phyloP scores from a whole-genome alignment of 2,888 invertebrate genomes.

The Ceriagrion tenellum region DNA sequence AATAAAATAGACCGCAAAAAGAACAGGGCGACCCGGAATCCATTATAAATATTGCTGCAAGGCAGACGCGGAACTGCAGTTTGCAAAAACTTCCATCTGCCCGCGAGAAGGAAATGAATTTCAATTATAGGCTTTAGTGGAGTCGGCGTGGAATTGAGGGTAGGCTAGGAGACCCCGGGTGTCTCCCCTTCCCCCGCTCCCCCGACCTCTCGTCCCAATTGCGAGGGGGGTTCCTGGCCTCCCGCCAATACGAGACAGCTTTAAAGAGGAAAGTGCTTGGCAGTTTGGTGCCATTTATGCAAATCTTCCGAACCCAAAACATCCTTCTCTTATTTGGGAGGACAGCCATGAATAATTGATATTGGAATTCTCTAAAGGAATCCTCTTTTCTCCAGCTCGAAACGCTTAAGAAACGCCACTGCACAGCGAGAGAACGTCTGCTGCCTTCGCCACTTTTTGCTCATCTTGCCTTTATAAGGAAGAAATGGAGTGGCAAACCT shows the following conservation, averaged over 20 bases:
- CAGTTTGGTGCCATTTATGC: slow-evolving; percentile 52
- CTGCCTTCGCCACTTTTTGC: no score
- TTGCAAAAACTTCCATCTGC: not conserved
- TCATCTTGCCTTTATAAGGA: no score
- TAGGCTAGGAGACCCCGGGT: not conserved
- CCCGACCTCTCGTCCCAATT: not conserved
- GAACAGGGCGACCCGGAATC: not conserved
- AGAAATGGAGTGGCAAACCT: no score
- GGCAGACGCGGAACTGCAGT: not conserved
- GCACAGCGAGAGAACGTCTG: no score
- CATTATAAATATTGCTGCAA: slow-evolving; percentile 4
- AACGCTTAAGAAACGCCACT: no score
- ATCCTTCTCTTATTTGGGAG: not conserved
- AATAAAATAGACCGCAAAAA: no score
- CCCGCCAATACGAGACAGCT: slow-evolving; percentile 34
- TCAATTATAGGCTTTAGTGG: slow-evolving; percentile 36
- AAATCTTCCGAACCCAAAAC: slow-evolving; percentile 46
- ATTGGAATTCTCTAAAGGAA: slow-evolving; percentile 36
- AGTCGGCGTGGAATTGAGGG: not conserved
- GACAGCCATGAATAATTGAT: slow-evolving; percentile 57
- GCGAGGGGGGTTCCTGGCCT: slow-evolving; percentile 18
- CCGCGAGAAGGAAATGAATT: slow-evolving; percentile 5
- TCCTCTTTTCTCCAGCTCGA: no score
- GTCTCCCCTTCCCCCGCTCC: not conserved
- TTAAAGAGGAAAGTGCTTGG: slow-evolving; percentile 24